Evolutionary conservation across 2,113 vertebrate genomes (phyloP).

Genomic region (Carollia perspicillata): DNA sequence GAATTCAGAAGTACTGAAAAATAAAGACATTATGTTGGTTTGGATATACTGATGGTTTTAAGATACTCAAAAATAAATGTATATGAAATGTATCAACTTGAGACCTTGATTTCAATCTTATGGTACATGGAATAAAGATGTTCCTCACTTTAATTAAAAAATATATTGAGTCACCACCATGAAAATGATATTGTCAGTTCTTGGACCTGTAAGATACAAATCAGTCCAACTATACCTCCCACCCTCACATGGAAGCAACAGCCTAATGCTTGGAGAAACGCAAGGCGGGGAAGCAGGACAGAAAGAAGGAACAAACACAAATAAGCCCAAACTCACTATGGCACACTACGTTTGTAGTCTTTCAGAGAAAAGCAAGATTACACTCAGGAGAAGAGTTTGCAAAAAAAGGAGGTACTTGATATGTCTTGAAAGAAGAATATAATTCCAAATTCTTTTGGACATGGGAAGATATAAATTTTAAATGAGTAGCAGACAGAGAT

Average conservation of each 20-base stretch:
- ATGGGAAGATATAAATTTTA: conserved; percentile 38
- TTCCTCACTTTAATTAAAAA: conserved; percentile 17
- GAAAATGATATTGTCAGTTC: conserved; percentile 26
- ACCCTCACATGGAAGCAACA: not conserved
- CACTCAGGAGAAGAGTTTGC: not conserved
- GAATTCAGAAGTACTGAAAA: not conserved
- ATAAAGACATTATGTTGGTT: conserved; percentile 24
- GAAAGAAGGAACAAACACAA: not conserved
- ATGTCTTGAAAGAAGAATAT: conserved; percentile 23
- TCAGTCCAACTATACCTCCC: not conserved
- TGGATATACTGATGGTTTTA: conserved; percentile 9
- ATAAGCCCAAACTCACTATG: not conserved
- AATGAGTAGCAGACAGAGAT: conserved; percentile 36
- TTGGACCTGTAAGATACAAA: not conserved
- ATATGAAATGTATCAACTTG: conserved; percentile 3
- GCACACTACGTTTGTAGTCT: not conserved
- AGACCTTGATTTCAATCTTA: not conserved
- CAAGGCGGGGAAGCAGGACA: not conserved
- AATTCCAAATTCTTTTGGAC: conserved; percentile 3
- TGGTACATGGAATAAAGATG: not conserved
- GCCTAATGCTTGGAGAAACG: not conserved
- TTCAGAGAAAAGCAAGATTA: conserved; percentile 6
- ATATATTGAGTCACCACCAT: conserved; percentile 1
- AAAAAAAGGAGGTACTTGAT: not conserved
- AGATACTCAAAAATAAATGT: conserved; percentile 34